phyloP scores from a whole-genome alignment of 2,888 invertebrate genomes.

The Apantesis nais region DNA sequence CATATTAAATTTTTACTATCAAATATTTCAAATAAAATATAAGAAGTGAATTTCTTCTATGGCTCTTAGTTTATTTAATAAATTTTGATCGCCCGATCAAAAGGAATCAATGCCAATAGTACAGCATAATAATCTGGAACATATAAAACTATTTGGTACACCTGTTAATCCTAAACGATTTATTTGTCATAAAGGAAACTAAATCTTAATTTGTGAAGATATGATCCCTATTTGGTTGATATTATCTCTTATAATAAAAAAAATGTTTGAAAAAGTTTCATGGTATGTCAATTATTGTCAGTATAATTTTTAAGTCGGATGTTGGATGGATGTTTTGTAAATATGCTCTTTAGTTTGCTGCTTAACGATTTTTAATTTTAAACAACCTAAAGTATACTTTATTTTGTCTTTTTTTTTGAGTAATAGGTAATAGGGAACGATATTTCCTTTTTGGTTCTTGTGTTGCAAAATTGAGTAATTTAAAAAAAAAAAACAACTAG shows the following conservation, averaged over 20 bases:
- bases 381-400: too few relatives aligned
- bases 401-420: too few relatives aligned
- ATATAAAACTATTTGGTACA: conserved; percentile 14
- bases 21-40: neutral
- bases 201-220: conserved; percentile 31
- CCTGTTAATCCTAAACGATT: conserved; percentile 27
- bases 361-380: too few relatives aligned
- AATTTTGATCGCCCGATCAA: neutral
- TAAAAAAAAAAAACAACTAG: neutral
- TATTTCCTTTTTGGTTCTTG: neutral
- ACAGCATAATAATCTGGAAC: neutral
- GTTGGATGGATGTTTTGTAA: too few relatives aligned
- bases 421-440: too few relatives aligned
- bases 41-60: neutral
- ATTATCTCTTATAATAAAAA: too few relatives aligned
- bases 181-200: conserved; percentile 33
- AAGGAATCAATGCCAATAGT: neutral
- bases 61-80: neutral
- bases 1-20: neutral
- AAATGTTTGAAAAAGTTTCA: neutral
- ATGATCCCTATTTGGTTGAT: too few relatives aligned
- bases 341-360: too few relatives aligned
- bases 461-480: neutral
- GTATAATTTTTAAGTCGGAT: neutral
- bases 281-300: neutral